Conservation (phyloP, 2,113 vertebrate species). For the Callipepla californica region DNA sequence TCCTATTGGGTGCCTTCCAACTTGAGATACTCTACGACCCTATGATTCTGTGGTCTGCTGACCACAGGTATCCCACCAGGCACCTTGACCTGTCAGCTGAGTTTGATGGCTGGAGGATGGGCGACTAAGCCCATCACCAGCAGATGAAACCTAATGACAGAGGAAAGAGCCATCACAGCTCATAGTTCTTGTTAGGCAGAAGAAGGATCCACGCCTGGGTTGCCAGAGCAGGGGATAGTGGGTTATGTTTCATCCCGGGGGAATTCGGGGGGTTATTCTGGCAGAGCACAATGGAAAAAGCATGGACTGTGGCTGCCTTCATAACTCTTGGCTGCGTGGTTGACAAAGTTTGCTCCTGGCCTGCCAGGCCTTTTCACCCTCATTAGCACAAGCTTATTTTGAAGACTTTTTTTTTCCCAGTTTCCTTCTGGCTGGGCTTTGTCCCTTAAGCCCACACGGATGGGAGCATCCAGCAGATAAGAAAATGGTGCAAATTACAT, state of each 20-base stretch:
- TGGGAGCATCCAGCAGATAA: conserved; percentile 50
- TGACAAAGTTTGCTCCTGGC: conserved; percentile 59
- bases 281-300: conserved; percentile 63
- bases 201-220: conserved; percentile 1
- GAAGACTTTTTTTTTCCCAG: neutral
- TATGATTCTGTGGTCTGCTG: neutral
- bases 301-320: conserved; percentile 31
- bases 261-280: conserved; percentile 50
- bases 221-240: neutral
- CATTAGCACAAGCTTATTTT: conserved; percentile 31
- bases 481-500: conserved; percentile 14
- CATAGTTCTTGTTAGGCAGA: neutral
- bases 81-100: neutral
- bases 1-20: too few relatives aligned
- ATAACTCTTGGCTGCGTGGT: conserved; percentile 40
- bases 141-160: neutral
- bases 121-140: neutral
- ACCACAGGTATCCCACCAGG: neutral
- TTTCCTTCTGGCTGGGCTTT: neutral
- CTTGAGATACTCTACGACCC: too few relatives aligned
- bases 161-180: neutral
- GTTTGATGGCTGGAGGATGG: neutral
- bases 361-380: conserved; percentile 34
- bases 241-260: conserved; percentile 38
- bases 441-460: neutral